Evolutionary conservation across 2,113 vertebrate genomes (phyloP), one percentile per base, ranked within the genome.

Genomic region (Pterocles orientalis): DNA sequence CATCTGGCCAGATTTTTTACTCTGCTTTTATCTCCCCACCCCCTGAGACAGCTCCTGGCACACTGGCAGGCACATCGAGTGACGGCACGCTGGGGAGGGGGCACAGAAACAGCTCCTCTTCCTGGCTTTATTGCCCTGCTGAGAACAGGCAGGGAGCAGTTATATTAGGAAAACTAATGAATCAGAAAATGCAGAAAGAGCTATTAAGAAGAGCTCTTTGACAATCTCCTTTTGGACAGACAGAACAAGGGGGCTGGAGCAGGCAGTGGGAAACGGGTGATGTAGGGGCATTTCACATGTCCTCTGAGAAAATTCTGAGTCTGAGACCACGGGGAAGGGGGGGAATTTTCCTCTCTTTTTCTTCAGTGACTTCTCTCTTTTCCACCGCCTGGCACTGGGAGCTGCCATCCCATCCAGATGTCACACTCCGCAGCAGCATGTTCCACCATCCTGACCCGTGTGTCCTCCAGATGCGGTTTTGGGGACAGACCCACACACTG

Each of bases 161-260:
- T 84, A 48, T 39, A 48, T 76, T 70, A 89, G 70, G 81, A 79
- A 51, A 95, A 82, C 57, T 56, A 96, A 81, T 17, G 86, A 90
- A 48, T 76, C 70, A 48, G 81, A 92, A 94, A 89, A 91, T 69
- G 53, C 75, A 94, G 81, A 69, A 82, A 84, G 62, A 72, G 64
- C 71, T 13, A 13, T 79, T 60, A 75, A 51, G 56, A 71, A 60
- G 58, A 69, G 72, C 43, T 65, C 58, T 91, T 36, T 65, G 68
- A 71, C n/a, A 34, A 75, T 21, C 73, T 87, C 66, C 48, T 65
- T 66, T 84, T 48, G 76, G 78, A 24, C 76, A 94, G 66, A 50
- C 18, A 6, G 70, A 62, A 56, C 36, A 54, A 33, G 0, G 0
- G 14, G 53, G 45, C 39, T 51, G 57, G 78, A 77, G 43, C 65